These are phyloP conservation scores for Oikopleura dioica DNA, from an alignment of 23 tunicate genomes.

Conservation along the genomic window DNA sequence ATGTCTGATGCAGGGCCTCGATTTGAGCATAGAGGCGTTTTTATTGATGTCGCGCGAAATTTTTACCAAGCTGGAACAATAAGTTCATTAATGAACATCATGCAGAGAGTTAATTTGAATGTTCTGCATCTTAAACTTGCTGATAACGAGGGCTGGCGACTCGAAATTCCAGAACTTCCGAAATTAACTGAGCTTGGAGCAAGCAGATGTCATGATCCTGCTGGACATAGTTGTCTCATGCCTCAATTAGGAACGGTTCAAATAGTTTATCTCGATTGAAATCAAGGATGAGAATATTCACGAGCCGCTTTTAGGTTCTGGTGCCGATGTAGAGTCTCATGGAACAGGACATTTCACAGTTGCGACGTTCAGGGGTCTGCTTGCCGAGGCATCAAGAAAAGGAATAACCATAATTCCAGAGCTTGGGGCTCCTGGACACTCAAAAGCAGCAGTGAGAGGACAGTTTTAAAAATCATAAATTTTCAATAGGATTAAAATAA, in stretches of 20 bases:
- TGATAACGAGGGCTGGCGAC: slow-evolving; percentile 95
- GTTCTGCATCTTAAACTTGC: slow-evolving; percentile 43
- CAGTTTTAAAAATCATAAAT: no score
- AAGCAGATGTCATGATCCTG: slow-evolving; percentile 21
- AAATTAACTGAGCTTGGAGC: slow-evolving; percentile 51
- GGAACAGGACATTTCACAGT: not conserved
- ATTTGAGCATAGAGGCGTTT: not conserved
- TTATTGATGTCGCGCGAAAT: not conserved
- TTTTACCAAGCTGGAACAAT: not conserved
- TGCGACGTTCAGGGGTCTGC: not conserved
- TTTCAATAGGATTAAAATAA: no score
- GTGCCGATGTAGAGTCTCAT: slow-evolving; percentile 13
- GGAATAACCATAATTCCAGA: not conserved
- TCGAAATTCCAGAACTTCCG: slow-evolving; percentile 35
- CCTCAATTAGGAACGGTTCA: slow-evolving; percentile 85
- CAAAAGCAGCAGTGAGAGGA: not conserved
- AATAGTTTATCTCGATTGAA: no score
- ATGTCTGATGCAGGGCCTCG: not conserved
- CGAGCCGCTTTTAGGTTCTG: no score
- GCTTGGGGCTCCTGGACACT: not conserved
- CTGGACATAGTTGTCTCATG: slow-evolving; percentile 24
- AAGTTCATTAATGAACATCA: not conserved
- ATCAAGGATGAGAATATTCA: no score
- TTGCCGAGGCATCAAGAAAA: not conserved
- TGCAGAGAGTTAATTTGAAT: not conserved